Percentiles rank a stretch among this genome's conserved stretches.
Evolutionary conservation across 2,797 vertebrate species (phyloP).

Genomic region (Scomberomorus guttatus): DNA sequence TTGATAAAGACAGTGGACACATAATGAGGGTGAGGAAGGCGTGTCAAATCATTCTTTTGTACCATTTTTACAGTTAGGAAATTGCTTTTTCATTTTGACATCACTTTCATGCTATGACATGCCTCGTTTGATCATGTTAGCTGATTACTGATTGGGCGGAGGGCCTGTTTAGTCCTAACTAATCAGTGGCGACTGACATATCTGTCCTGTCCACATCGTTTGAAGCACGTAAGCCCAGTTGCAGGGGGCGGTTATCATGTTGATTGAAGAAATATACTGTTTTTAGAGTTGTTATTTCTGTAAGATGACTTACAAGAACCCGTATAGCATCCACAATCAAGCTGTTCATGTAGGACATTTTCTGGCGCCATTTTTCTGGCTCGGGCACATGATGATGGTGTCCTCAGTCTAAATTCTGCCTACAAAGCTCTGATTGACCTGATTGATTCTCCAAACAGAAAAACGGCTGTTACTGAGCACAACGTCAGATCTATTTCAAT

Average conservation of each 20-base stretch:
- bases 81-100: neutral
- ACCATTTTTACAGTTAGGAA: neutral
- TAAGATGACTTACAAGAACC: neutral
- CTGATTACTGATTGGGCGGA: neutral
- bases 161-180: too few relatives aligned
- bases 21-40: constrained; percentile 40
- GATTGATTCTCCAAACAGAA: neutral
- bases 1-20: constrained; percentile 62
- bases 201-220: neutral
- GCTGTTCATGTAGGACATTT: neutral
- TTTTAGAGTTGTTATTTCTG: neutral
- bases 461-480: neutral
- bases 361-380: neutral
- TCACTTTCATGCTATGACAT: neutral
- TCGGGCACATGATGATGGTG: neutral
- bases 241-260: neutral
- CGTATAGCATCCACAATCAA: neutral
- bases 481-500: too few relatives aligned
- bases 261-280: neutral
- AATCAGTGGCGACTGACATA: neutral
- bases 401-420: neutral
- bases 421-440: neutral
- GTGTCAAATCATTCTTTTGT: neutral
- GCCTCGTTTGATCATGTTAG: neutral
- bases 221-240: neutral